Conservation (phyloP, 2,113 vertebrate genomes). For the Fukomys damarensis region DNA sequence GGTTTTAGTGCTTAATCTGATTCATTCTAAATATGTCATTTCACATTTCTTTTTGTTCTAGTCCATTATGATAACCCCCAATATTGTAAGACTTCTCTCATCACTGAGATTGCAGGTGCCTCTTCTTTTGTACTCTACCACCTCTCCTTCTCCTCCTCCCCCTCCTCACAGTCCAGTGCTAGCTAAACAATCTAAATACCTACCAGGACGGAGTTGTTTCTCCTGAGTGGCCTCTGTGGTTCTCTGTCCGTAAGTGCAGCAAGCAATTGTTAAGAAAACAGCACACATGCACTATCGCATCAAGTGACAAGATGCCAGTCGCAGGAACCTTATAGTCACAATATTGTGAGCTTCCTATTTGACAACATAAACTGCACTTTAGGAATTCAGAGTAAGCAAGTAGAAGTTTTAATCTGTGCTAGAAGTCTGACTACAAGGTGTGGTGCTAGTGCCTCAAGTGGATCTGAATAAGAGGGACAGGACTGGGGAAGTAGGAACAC, state of each 20-base stretch:
- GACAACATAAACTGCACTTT: neutral
- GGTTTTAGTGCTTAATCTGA: neutral
- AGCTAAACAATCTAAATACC: neutral
- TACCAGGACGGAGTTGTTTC: neutral
- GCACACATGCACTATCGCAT: neutral
- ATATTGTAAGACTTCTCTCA: neutral
- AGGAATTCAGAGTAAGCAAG: neutral
- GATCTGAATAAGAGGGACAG: neutral
- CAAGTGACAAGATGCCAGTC: neutral
- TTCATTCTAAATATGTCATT: neutral
- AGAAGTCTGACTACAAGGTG: accelerated
- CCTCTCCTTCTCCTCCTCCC: neutral
- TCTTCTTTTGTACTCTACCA: neutral
- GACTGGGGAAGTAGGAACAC: accelerated
- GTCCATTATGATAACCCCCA: neutral
- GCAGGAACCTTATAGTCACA: neutral
- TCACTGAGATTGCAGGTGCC: neutral
- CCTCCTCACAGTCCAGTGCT: neutral
- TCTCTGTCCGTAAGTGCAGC: neutral
- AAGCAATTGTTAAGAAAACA: accelerated
- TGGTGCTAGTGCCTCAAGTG: accelerated
- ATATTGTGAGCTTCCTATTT: neutral
- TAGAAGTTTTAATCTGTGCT: neutral
- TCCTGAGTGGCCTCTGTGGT: neutral
- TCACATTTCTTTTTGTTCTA: neutral